Percentiles rank a stretch among this genome's conserved stretches.
phyloP scores from a whole-genome alignment of 2,797 vertebrate genomes.

The Botia kubotai region DNA sequence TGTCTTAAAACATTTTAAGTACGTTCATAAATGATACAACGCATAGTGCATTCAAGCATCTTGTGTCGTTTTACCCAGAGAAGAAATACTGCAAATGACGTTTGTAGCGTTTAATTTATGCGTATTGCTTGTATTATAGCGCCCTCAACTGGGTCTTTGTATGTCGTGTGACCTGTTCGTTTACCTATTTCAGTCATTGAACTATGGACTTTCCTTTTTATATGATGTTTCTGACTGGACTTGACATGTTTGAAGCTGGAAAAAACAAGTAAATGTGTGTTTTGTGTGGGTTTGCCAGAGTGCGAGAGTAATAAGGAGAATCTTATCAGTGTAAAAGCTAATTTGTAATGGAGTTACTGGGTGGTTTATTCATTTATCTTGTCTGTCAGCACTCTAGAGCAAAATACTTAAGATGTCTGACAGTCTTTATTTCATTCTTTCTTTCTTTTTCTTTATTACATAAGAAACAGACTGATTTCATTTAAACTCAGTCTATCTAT shows the following conservation, averaged over 20 bases:
- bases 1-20: too few relatives aligned
- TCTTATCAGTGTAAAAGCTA: slow-evolving; percentile 1
- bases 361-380: slow-evolving; percentile 11
- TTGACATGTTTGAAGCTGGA: too few relatives aligned
- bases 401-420: not conserved
- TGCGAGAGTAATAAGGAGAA: not conserved
- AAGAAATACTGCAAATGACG: not conserved
- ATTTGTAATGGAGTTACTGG: slow-evolving; percentile 31
- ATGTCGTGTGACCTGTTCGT: not conserved
- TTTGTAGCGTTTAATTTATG: slow-evolving; percentile 11
- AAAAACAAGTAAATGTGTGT: not conserved
- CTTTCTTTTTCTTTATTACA: not conserved
- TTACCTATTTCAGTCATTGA: not conserved
- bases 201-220: too few relatives aligned
- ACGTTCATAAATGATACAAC: too few relatives aligned
- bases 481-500: too few relatives aligned
- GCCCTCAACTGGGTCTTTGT: slow-evolving; percentile 40
- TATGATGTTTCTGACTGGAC: too few relatives aligned
- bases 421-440: not conserved
- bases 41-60: too few relatives aligned
- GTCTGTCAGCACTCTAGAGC: slow-evolving; percentile 12
- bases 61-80: not conserved
- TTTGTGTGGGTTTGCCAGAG: not conserved
- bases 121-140: slow-evolving; percentile 19
- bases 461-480: too few relatives aligned